Conservation (phyloP, 1,140 invertebrate species). For the Drosophila truncata region DNA sequence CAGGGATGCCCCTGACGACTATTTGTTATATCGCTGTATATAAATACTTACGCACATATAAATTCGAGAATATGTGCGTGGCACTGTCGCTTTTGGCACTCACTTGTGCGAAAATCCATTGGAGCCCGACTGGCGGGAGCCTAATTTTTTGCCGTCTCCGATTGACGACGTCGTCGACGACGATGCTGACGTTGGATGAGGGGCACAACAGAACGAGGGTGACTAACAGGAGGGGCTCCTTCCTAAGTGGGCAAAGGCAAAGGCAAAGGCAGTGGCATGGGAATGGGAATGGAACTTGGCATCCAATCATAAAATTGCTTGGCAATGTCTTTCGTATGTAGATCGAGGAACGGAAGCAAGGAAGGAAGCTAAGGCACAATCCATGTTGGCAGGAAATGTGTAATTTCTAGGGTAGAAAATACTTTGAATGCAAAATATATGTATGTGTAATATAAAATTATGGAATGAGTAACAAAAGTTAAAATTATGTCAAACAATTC, state of each 20-base stretch:
- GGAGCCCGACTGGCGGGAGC: constrained; percentile 81
- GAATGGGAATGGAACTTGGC: constrained; percentile 57
- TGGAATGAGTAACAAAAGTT: constrained; percentile 1
- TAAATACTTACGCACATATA: constrained; percentile 33
- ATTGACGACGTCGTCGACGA: constrained; percentile 38
- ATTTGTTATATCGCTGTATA: constrained; percentile 47
- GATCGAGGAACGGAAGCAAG: constrained; percentile 42
- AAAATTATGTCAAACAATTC: constrained; percentile 1
- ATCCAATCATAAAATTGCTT: constrained; percentile 78
- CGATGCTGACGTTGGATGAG: constrained; percentile 29
- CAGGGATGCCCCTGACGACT: constrained; percentile 49
- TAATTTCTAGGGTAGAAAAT: constrained; percentile 38
- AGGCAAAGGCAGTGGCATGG: constrained; percentile 21
- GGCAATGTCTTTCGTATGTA: constrained; percentile 71
- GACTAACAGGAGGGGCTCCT: constrained; percentile 31
- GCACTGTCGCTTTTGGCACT: constrained; percentile 77
- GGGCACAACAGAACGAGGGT: constrained; percentile 16
- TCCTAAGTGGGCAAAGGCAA: constrained; percentile 37
- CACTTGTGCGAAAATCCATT: constrained; percentile 81
- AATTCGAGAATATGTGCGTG: constrained; percentile 33
- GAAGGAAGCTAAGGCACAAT: constrained; percentile 40
- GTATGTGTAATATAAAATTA: background rate
- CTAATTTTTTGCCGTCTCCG: constrained; percentile 76
- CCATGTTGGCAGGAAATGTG: constrained; percentile 50
- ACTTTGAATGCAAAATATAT: constrained; percentile 17